Conservation (phyloP, 2,797 vertebrate species). For the Esox lucius region DNA sequence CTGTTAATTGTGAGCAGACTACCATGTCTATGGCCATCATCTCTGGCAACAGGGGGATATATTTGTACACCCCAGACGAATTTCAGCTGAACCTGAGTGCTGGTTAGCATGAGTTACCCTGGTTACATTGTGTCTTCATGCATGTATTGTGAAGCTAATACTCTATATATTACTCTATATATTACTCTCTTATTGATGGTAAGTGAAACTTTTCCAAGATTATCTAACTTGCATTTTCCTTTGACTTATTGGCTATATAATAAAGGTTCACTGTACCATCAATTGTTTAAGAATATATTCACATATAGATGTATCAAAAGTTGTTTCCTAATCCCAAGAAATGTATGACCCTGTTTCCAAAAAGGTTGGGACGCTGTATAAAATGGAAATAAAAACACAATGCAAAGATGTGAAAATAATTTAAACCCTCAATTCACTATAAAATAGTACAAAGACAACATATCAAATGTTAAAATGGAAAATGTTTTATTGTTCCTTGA, state of each 20-base stretch:
- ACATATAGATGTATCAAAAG: background rate
- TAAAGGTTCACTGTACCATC: background rate
- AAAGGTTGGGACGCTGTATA: too few relatives aligned
- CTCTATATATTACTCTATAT: too few relatives aligned
- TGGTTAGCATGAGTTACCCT: conserved; percentile 68
- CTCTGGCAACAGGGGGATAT: conserved; percentile 54
- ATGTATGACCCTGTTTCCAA: background rate
- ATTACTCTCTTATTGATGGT: too few relatives aligned
- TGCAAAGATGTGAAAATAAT: too few relatives aligned
- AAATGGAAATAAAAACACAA: too few relatives aligned
- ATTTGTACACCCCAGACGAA: conserved; percentile 48
- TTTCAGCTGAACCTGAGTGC: conserved; percentile 34
- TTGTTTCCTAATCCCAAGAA: background rate
- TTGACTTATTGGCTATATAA: conserved; percentile 7
- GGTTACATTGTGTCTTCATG: conserved; percentile 67
- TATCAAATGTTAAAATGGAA: too few relatives aligned
- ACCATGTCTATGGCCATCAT: background rate
- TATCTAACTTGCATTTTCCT: conserved; percentile 42
- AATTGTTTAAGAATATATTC: background rate
- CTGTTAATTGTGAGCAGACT: conserved; percentile 9
- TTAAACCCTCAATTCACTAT: too few relatives aligned
- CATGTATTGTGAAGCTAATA: conserved; percentile 63
- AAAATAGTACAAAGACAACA: too few relatives aligned
- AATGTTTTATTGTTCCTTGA: too few relatives aligned
- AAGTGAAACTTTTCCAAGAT: conserved; percentile 53